Evolutionary conservation across 2,113 vertebrate genomes (phyloP), one percentile per base, ranked within the genome.

Genomic region (Amphilophus citrinellus): DNA sequence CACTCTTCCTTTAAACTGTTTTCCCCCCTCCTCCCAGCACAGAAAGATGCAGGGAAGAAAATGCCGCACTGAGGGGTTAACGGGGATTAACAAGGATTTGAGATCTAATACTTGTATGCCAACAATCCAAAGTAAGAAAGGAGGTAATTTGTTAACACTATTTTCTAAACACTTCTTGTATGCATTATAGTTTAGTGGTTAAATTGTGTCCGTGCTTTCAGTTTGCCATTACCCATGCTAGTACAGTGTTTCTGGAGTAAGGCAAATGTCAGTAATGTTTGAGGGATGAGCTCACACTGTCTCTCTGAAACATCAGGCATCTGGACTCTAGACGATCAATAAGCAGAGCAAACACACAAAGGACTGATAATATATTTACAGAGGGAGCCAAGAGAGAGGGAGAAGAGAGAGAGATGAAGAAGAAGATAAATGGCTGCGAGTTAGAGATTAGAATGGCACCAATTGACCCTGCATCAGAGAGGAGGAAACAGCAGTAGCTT

Each of bases 311-410:
- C 86, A 88, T 77, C 84, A 80, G 57, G 80, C 77, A 83, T 59
- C 63, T 93, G 91, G 91, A 95, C 94, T 94, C 93, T 88, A 86
- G 91, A 90, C 89, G 44, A 93, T 95, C 95, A 90, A 96, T 95
- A 90, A 84, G 66, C 15, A 2, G 81, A 61, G 84, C 89, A 90
- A 92, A 89, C 87, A 90, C 84, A 82, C 87, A 85, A 75, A 84
- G 56, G 57, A 60, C 76, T 58, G 61, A 87, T 89, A 68, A 92
- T 87, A 82, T 76, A 92, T 92, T 94, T 92, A 94, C 92, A 91
- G 79, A 93, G 79, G 9, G 62, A 84, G 79, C 80, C 50, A 61
- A 32, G 85, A 30, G 39, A 77, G 73, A 44, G n/a, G 9, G 17
- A n/a, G 59, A 76, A 66, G 35, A 56, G 53, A 53, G 37, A 1